These are phyloP conservation scores for Druon quercuslanigerum DNA, from an alignment of 1,140 invertebrate species.

Conservation along the genomic window DNA sequence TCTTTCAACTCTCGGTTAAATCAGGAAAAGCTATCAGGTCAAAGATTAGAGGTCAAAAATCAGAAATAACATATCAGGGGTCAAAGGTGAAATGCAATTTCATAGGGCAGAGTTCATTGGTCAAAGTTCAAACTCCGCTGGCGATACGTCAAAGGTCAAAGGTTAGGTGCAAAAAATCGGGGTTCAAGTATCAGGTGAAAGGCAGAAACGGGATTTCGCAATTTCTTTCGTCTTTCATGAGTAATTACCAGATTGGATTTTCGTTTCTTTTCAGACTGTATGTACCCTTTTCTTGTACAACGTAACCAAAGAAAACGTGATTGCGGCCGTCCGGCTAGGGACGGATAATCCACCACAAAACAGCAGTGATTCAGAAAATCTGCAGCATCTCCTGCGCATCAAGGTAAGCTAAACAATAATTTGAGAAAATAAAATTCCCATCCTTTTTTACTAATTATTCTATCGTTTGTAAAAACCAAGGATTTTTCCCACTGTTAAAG, in stretches of 20 bases:
- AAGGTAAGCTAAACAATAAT: slow-evolving; percentile 65
- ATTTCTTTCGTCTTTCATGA: slow-evolving; percentile 39
- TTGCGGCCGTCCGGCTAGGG: slow-evolving; percentile 86
- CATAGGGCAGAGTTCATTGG: too few species aligned
- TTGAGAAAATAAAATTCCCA: neutral
- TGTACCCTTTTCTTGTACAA: slow-evolving; percentile 90
- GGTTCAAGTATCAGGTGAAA: slow-evolving; percentile 39
- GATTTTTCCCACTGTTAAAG: neutral
- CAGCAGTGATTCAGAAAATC: slow-evolving; percentile 70
- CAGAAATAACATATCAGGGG: too few species aligned
- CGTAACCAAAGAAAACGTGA: slow-evolving; percentile 89
- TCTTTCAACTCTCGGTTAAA: too few species aligned
- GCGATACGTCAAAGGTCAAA: too few species aligned
- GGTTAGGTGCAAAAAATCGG: too few species aligned
- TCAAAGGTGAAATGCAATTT: too few species aligned
- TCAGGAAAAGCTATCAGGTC: too few species aligned
- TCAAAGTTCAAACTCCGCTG: too few species aligned
- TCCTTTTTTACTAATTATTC: neutral
- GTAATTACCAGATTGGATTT: slow-evolving; percentile 39
- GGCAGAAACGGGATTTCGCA: slow-evolving; percentile 42
- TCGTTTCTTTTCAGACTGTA: slow-evolving; percentile 79
- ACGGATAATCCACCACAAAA: slow-evolving; percentile 77
- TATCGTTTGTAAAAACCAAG: neutral
- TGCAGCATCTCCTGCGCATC: slow-evolving; percentile 73
- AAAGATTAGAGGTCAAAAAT: too few species aligned